phyloP scores from a whole-genome alignment of 2,888 invertebrate species.

The Papilio protenor region DNA sequence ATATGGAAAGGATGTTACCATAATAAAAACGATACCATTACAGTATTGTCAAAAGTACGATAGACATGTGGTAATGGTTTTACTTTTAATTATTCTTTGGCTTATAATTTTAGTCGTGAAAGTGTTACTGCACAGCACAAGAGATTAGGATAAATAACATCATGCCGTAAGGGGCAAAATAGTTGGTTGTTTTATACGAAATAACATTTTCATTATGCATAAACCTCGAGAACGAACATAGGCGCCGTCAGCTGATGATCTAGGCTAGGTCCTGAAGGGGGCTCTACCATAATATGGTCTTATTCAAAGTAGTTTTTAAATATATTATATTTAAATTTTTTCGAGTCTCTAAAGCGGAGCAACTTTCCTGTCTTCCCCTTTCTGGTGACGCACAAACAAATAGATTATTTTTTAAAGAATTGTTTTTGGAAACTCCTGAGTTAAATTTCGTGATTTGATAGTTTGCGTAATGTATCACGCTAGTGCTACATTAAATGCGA shows the following conservation, averaged over 20 bases:
- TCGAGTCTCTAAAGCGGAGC: too few species aligned
- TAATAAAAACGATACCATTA: conserved; percentile 13
- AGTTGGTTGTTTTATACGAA: neutral
- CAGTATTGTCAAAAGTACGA: neutral
- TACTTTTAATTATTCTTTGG: neutral
- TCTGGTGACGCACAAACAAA: too few species aligned
- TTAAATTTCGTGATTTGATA: neutral
- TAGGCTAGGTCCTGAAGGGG: too few species aligned
- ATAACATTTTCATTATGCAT: neutral
- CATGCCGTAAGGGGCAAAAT: neutral
- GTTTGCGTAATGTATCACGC: conserved; percentile 4
- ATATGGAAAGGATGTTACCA: conserved; percentile 25
- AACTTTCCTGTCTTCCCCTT: too few species aligned
- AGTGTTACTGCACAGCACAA: neutral
- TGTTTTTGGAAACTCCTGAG: too few species aligned
- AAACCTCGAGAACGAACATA: neutral
- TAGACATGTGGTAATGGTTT: neutral
- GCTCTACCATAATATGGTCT: too few species aligned
- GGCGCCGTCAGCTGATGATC: too few species aligned
- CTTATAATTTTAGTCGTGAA: neutral
- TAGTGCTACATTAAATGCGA: conserved; percentile 1
- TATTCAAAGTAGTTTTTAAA: too few species aligned
- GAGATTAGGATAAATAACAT: neutral
- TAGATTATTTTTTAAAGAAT: neutral
- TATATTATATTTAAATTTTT: too few species aligned